phyloP scores from a whole-genome alignment of 2,797 vertebrate genomes.

The Enteromius mattozi region DNA sequence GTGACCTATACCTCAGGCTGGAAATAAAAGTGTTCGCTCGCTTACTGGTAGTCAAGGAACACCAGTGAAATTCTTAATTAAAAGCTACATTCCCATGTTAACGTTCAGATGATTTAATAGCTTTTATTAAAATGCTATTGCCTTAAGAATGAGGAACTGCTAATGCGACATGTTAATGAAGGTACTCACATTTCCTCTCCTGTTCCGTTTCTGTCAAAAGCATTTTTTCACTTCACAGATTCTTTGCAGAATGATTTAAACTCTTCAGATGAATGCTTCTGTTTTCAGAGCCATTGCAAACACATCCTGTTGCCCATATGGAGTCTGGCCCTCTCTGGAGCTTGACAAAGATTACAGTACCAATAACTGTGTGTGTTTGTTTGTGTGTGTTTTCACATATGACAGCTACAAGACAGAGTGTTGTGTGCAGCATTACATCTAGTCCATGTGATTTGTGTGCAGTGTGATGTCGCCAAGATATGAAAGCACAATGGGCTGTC shows the following conservation, averaged over 20 bases:
- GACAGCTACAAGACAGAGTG: background rate
- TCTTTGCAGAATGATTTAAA: slow-evolving; percentile 1
- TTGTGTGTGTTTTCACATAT: slow-evolving; percentile 12
- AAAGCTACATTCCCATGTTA: background rate
- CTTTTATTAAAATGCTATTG: background rate
- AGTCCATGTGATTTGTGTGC: slow-evolving; percentile 49
- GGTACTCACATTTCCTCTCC: background rate
- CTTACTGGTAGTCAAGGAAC: slow-evolving; percentile 16
- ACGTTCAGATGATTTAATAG: background rate
- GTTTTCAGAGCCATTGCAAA: slow-evolving; percentile 30
- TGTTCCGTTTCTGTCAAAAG: background rate
- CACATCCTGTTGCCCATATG: slow-evolving; percentile 25
- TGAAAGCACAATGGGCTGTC: slow-evolving; percentile 25
- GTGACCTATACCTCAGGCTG: background rate
- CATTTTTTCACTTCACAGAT: background rate
- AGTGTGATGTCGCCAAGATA: slow-evolving; percentile 33
- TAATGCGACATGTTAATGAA: background rate
- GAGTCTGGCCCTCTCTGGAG: slow-evolving; percentile 41
- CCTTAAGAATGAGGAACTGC: background rate
- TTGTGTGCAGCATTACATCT: slow-evolving; percentile 45
- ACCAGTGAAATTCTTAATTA: background rate
- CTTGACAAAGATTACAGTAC: slow-evolving; percentile 9
- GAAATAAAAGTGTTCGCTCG: background rate
- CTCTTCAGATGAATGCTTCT: background rate
- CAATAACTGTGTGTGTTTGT: slow-evolving; percentile 2